Base-by-base conservation (phyloP, 1,140 invertebrate genomes). In the Pseudomyrmex flavicornis region DNA sequence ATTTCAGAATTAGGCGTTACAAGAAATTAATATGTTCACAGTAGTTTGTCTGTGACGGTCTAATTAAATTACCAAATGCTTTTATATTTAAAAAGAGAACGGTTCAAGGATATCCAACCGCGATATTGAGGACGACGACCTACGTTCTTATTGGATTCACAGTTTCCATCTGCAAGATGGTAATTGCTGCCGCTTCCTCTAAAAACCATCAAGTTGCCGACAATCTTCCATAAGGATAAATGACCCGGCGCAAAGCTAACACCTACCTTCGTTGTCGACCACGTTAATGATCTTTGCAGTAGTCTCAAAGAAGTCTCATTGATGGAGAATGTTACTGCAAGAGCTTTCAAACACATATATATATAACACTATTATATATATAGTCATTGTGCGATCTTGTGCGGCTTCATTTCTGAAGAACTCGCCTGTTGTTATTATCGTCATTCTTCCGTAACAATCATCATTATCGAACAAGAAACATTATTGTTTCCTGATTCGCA, bases 401-500 rank as follows among this genome's bases (percentile, higher is more conserved):
- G 59, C 20, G n/a, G 22, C 20, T 86, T 85, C 12, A 13, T 79
- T 70, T 79, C 76, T 72, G 9, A 13, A n/a, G 54, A 35, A 54
- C 44, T 0, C 56, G 12, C 56, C 22, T 46, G n/a, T 54, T 70
- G 26, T 20, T 56, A 26, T 68, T 17, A 46, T 22, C 54, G 56
- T 12, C 65, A 54, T 76, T 44, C 9, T 65, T 48, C 46, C 15
- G 8, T 48, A 68, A 88, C 87, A 85, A 88, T 88, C 72, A 52
- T 86, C 48, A 50, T 82, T 84, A 72, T 52, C 61, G 35, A 50
- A 20, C 13, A 56, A 44, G 10, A n/a, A 22, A 22, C 26, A 63
- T 79, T 88, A 88, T 88, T 79, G 86, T 88, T 88, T 88, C 87
- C 86, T 74, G 76, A 77, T 83, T 70, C 61, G 62, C 69, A 85